Percentiles rank a stretch among this genome's conserved stretches.
Conservation (phyloP, 1,140 invertebrate genomes). For the Nebria ingens region DNA sequence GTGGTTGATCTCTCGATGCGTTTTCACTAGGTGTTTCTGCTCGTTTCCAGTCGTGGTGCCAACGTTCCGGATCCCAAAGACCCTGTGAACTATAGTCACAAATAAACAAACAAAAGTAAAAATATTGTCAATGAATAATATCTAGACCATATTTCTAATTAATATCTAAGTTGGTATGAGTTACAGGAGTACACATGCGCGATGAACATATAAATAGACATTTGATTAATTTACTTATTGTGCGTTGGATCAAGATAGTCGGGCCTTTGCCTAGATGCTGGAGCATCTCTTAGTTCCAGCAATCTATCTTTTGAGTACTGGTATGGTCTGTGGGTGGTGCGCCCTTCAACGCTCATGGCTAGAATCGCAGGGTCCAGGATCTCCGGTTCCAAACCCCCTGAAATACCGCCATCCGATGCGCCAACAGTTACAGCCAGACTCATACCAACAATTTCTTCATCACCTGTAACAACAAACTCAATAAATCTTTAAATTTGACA, state of each 20-base stretch:
- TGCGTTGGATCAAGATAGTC: conserved; percentile 36
- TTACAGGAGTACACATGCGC: too few species aligned
- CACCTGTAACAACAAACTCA: conserved; percentile 12
- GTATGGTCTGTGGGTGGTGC: conserved; percentile 18
- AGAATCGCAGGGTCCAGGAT: conserved; percentile 28
- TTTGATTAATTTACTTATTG: background rate
- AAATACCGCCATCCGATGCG: conserved; percentile 5
- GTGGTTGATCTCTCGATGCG: conserved; percentile 23
- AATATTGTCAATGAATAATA: too few species aligned
- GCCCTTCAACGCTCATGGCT: conserved; percentile 10
- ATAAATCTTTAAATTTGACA: background rate
- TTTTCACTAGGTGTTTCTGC: conserved; percentile 44
- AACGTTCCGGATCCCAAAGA: conserved; percentile 51
- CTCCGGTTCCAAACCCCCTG: conserved; percentile 11
- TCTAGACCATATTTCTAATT: too few species aligned
- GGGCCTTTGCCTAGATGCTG: conserved; percentile 61
- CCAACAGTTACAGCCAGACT: conserved; percentile 12
- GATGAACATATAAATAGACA: background rate
- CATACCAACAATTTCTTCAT: conserved; percentile 16
- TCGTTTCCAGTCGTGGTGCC: conserved; percentile 43
- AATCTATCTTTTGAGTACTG: conserved; percentile 52
- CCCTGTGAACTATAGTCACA: conserved; percentile 36
- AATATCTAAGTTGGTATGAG: too few species aligned
- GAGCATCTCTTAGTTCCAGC: conserved; percentile 59
- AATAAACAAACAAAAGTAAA: background rate